A percentile compares a stretch with the other conserved stretches of the same genome.
Evolutionary conservation across 1,140 invertebrate genomes (phyloP).

Genomic region (Nasonia longicornis): DNA sequence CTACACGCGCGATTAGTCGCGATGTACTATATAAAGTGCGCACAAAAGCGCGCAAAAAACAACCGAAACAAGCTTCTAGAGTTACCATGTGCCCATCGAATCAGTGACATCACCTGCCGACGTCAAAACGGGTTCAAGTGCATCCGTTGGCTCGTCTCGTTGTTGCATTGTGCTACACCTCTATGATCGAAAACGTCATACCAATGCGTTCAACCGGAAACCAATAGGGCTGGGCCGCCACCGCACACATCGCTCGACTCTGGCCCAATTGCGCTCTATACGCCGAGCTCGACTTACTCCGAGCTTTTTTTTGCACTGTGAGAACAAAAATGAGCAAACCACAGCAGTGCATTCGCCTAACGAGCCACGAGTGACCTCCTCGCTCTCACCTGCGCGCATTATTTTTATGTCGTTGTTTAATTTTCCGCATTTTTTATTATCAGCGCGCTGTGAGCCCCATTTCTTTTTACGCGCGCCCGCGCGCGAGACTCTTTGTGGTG

Average conservation of each 20-base stretch:
- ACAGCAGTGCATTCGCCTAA: neutral
- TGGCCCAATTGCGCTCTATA: slow-evolving; percentile 26
- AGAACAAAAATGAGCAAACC: slow-evolving; percentile 12
- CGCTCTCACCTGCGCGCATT: neutral
- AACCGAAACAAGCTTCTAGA: neutral
- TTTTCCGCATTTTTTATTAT: neutral
- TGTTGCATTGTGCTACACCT: too few relatives aligned
- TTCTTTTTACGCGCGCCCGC: neutral
- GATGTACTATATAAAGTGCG: too few relatives aligned
- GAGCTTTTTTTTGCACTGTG: slow-evolving; percentile 5
- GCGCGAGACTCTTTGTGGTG: too few relatives aligned
- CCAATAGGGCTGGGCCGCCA: slow-evolving; percentile 53
- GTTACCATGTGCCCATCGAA: neutral
- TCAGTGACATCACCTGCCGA: neutral
- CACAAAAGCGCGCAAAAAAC: neutral
- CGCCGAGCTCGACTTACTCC: neutral
- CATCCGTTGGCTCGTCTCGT: neutral
- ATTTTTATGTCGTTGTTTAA: neutral
- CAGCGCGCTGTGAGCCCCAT: neutral
- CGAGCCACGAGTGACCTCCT: slow-evolving; percentile 1
- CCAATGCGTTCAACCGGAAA: slow-evolving; percentile 54
- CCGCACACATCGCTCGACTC: neutral
- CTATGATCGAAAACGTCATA: slow-evolving; percentile 55
- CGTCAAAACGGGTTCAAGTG: neutral
- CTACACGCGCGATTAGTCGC: neutral